Percentiles rank a stretch among this genome's conserved stretches.
These are phyloP conservation scores for Eutrigla gurnardus DNA, from an alignment of 2,797 vertebrate species.

Conservation along the genomic window DNA sequence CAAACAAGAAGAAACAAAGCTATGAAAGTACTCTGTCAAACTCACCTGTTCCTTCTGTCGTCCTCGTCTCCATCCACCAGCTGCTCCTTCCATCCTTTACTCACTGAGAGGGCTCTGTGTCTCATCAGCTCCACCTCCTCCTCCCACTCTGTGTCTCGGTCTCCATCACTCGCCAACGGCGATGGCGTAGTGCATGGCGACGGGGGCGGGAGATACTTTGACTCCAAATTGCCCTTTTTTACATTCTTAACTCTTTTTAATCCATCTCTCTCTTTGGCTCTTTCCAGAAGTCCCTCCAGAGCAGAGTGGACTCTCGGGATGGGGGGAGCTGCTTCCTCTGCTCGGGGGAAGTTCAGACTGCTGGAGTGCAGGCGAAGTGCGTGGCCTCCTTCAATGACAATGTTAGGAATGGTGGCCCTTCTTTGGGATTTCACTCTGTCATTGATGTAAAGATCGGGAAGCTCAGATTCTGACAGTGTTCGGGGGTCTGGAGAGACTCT, in stretches of 20 bases:
- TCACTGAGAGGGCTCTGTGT: constrained; percentile 55
- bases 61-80: constrained; percentile 79
- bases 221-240: constrained; percentile 8
- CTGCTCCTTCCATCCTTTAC: constrained; percentile 76
- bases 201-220: constrained; percentile 43
- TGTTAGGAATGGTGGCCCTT: constrained; percentile 72
- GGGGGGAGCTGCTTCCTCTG: background rate
- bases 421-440: constrained; percentile 68
- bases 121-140: constrained; percentile 66
- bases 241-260: constrained; percentile 40
- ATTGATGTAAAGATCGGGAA: constrained; percentile 33
- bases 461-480: constrained; percentile 71
- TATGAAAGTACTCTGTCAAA: constrained; percentile 1
- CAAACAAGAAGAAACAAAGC: too few relatives aligned
- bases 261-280: constrained; percentile 70
- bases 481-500: constrained; percentile 59
- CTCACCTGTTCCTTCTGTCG: constrained; percentile 75
- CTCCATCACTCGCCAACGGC: constrained; percentile 56
- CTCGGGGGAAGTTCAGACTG: constrained; percentile 6
- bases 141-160: constrained; percentile 66
- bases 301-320: constrained; percentile 45
- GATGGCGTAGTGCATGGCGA: constrained; percentile 59
- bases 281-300: constrained; percentile 74
- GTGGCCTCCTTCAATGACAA: constrained; percentile 26
- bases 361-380: background rate